Base-by-base conservation (phyloP, 2,797 vertebrate genomes). In the Hirundo rustica region DNA sequence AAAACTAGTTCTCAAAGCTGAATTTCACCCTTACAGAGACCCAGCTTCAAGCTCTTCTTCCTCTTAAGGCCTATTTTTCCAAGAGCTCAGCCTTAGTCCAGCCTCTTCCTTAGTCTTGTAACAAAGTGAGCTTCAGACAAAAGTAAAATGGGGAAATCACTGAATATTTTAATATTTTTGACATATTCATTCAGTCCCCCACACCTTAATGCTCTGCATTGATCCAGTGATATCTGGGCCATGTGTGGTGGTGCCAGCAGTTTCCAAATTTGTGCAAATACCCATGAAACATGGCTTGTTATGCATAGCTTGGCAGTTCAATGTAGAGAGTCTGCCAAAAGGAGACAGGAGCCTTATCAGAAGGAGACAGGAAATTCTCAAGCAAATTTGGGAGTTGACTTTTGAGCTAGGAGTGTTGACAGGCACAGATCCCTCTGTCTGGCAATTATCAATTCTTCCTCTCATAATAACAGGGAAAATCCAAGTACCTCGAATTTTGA, bases 281-380 rank as follows among this genome's bases (percentile, higher is more conserved):
- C 25, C 44, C 77, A 60, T n/a, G 61, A 95, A 94, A 88, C 40
- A 7, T 34, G 58, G 30, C 47, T 90, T 86, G 38, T 92, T 94
- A 78, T 84, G 55, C 66, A 55, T 20, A 83, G 60, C 81, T 93
- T 96, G 92, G 89, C 95, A 92, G 71, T 78, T 74, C 5, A 7
- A 6, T 16, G 19, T 54, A 36, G 51, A 55, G 70, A 88, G 68
- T 15, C 68, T 95, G 82, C 94, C 93, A 96, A 93, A 93, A 88
- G 17, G n/a, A 96, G 87, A 81, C 85, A 85, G 86, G 32, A 89
- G 58, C 38, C 83, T 95, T 92, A 95, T 96, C 92, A 93, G 80
- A 85, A 82, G n/a, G 92, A 96, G 77, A 94, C 78, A 87, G 91
- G 92, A 97, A 97, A 97, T 94, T 94, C 88, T 95, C 68, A 11